Evolutionary conservation across 2,888 invertebrate species (phyloP), one percentile per base, ranked within the genome.

Genomic region (Busseola fusca): DNA sequence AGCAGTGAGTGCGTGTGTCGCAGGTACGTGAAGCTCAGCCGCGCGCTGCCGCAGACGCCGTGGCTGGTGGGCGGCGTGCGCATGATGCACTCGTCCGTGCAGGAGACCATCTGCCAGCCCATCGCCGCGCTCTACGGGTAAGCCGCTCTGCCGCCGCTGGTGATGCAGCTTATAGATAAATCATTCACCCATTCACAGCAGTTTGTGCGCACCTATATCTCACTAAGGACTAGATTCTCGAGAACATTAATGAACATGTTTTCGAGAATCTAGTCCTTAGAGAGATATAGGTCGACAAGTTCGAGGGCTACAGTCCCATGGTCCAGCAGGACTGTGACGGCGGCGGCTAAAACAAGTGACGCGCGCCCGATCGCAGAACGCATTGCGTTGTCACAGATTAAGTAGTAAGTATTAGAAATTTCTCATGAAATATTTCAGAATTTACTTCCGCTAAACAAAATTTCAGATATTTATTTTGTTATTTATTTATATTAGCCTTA

Each of bases 1-100:
- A 0, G 21, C 21, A 48, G 25, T 66, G 25, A 1, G 56, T 12
- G 14, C 63, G 50, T 63, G 95, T 96, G 72, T 96, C 97, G 18
- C 81, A 96, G 99, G 67, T 99, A 99, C 91, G 96, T 97, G 82
- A 99, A 99, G 92, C 97, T 97, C 87, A 98, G 98, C 5, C 96
- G 99, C 64, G 95, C 96, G 79, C 93, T 99, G 42, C 98, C 98
- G 65, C 99, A 99, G 95, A 98, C 99, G 0, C 99, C 99, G 0
- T 99, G 99, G 99, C 92, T 98, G 69, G 95, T 99, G 68, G 97
- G 97, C 82, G 98, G 98, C 0, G 96, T 97, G 78, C 96, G 98
- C 67, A 97, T 98, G 82, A 97, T 98, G 96, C 97, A 97, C 82
- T 97, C 97, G n/a, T 99, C 99, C 0, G 98, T 99, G 1, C 98